A percentile compares a stretch with the other conserved stretches of the same genome.
Conservation (phyloP, 2,888 invertebrate genomes). For the Dasypogon diadema region DNA sequence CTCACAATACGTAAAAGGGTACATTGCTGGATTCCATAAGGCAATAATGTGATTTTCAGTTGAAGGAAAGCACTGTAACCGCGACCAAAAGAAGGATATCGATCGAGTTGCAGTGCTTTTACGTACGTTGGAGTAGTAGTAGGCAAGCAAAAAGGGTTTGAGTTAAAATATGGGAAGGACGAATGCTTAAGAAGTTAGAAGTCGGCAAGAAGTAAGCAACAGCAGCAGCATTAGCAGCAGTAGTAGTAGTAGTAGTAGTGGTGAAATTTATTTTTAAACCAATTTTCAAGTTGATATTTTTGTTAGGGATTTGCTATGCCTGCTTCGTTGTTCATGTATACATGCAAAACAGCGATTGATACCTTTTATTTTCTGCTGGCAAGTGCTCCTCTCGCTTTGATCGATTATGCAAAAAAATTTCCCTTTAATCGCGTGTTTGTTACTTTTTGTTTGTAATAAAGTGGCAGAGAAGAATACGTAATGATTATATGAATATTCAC, state of each 20-base stretch:
- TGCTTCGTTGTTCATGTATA: not conserved
- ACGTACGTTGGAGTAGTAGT: constrained; percentile 27
- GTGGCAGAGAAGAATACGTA: too few relatives aligned
- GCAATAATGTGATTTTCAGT: not conserved
- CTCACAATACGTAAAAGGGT: not conserved
- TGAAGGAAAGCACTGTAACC: constrained; percentile 11
- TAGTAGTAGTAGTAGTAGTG: not conserved
- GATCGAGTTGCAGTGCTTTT: constrained; percentile 58
- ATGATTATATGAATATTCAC: too few relatives aligned
- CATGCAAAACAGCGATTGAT: not conserved
- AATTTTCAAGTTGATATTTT: not conserved
- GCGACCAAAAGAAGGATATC: constrained; percentile 51
- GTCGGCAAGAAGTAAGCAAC: not conserved
- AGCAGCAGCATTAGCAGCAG: too few relatives aligned
- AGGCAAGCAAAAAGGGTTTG: not conserved
- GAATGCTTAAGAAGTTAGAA: not conserved
- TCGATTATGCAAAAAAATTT: constrained; percentile 23
- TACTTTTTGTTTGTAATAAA: too few relatives aligned
- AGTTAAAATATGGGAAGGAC: not conserved
- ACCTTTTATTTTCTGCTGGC: not conserved
- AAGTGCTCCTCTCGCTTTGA: not conserved
- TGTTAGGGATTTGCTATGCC: constrained; percentile 1
- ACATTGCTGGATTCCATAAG: not conserved
- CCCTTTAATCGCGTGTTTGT: not conserved
- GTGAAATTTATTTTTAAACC: constrained; percentile 27